phyloP scores from a whole-genome alignment of 2,888 invertebrate genomes.

The Trichogramma dendrolimi region DNA sequence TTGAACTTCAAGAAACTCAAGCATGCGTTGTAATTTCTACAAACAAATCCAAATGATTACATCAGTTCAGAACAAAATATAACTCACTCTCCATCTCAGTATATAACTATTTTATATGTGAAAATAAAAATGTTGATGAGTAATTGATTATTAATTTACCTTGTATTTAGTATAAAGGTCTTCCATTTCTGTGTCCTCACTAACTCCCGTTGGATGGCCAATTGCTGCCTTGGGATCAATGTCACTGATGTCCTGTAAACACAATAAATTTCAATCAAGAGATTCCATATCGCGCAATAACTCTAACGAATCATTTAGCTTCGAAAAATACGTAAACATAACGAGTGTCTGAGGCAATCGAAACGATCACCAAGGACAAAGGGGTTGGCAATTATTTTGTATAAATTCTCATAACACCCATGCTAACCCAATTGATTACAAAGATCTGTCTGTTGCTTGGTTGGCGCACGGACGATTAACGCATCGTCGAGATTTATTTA shows the following conservation, averaged over 20 bases:
- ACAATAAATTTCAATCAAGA: too few relatives aligned
- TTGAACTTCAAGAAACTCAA: slow-evolving; percentile 97
- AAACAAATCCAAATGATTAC: slow-evolving; percentile 8
- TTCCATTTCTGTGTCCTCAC: slow-evolving; percentile 82
- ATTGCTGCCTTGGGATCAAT: slow-evolving; percentile 63
- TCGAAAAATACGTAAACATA: too few relatives aligned
- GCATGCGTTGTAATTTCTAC: slow-evolving; percentile 89
- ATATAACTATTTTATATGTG: background rate
- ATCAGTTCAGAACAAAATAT: background rate
- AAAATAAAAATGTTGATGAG: background rate
- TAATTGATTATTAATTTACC: slow-evolving; percentile 54
- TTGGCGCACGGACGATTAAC: too few relatives aligned
- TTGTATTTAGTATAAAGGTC: slow-evolving; percentile 95
- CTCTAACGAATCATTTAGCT: too few relatives aligned
- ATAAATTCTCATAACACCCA: too few relatives aligned
- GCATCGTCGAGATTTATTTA: too few relatives aligned
- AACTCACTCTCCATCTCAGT: background rate
- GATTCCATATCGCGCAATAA: too few relatives aligned
- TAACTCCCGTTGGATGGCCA: slow-evolving; percentile 65
- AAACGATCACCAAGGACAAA: too few relatives aligned
- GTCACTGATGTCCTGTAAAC: slow-evolving; percentile 62
- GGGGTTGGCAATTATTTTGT: too few relatives aligned
- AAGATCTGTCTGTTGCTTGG: too few relatives aligned
- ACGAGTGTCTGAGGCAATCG: too few relatives aligned
- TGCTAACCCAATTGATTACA: too few relatives aligned